Evolutionary conservation across 2,113 vertebrate species (phyloP).

Genomic region (Coracopsis vasa): DNA sequence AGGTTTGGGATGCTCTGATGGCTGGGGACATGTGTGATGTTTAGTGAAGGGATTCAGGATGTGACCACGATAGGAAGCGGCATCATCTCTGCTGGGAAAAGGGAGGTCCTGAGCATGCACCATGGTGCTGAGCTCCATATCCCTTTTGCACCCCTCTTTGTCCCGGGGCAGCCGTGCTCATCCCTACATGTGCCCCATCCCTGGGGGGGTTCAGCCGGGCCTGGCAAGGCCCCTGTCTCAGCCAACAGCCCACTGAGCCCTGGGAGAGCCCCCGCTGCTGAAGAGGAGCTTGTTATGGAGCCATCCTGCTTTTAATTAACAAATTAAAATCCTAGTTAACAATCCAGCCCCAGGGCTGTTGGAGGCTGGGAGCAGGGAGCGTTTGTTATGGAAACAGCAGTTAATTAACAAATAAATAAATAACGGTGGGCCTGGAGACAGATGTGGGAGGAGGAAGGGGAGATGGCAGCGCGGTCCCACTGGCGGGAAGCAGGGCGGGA

Average conservation of each 20-base stretch:
- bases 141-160: neutral
- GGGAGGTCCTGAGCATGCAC: neutral
- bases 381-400: slow-evolving; percentile 77
- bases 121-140: fast-evolving
- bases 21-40: fast-evolving
- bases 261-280: neutral
- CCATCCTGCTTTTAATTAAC: slow-evolving; percentile 76
- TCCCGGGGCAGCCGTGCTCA: fast-evolving
- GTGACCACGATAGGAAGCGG: neutral
- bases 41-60: neutral
- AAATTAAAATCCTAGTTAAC: slow-evolving; percentile 81
- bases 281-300: slow-evolving; percentile 61
- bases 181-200: neutral
- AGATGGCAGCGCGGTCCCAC: neutral
- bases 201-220: neutral
- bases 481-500: fast-evolving
- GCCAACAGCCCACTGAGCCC: neutral
- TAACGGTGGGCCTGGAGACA: slow-evolving; percentile 49
- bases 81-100: neutral
- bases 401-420: slow-evolving; percentile 74
- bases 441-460: slow-evolving; percentile 38
- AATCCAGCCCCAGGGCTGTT: slow-evolving; percentile 70
- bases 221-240: neutral
- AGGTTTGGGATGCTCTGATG: neutral
- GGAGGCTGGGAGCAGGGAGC: slow-evolving; percentile 70